Percentiles rank a stretch among this genome's conserved stretches.
These are phyloP conservation scores for Leptobrachium leishanense DNA, from an alignment of 2,113 vertebrate genomes.

Conservation along the genomic window DNA sequence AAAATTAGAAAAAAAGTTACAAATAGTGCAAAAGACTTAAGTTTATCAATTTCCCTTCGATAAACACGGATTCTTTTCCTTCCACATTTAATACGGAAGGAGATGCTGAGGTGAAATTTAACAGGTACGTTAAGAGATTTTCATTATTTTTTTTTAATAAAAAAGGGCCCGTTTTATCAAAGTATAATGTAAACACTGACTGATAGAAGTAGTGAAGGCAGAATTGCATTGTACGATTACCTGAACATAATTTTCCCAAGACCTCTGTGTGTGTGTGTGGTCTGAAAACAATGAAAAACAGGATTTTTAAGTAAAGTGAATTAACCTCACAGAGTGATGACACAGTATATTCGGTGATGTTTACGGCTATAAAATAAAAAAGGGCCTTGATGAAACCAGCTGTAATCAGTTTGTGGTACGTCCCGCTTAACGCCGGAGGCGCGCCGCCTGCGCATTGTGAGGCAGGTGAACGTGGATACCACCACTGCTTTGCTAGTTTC, in stretches of 20 bases:
- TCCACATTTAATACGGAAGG: too few species aligned
- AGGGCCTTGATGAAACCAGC: too few species aligned
- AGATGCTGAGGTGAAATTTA: too few species aligned
- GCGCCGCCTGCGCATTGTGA: background rate
- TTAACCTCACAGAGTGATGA: background rate
- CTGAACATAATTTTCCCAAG: background rate
- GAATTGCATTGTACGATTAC: background rate
- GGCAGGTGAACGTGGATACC: too few species aligned
- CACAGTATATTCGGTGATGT: background rate
- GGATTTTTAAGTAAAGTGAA: background rate
- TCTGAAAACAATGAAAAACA: background rate
- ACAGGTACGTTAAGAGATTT: background rate
- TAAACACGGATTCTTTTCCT: background rate
- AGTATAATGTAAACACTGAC: conserved; percentile 36
- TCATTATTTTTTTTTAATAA: background rate
- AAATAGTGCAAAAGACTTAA: conserved; percentile 43
- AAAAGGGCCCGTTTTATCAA: background rate
- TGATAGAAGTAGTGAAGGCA: conserved; percentile 2
- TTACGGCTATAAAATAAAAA: background rate
- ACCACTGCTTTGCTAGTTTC: too few species aligned
- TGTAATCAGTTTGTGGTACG: too few species aligned
- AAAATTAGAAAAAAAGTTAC: background rate
- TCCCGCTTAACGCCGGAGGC: background rate
- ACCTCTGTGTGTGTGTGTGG: too few species aligned
- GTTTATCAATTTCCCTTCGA: conserved; percentile 35